These are phyloP conservation scores for Rhorus exstirpatorius DNA, from an alignment of 2,888 invertebrate species.

Conservation along the genomic window DNA sequence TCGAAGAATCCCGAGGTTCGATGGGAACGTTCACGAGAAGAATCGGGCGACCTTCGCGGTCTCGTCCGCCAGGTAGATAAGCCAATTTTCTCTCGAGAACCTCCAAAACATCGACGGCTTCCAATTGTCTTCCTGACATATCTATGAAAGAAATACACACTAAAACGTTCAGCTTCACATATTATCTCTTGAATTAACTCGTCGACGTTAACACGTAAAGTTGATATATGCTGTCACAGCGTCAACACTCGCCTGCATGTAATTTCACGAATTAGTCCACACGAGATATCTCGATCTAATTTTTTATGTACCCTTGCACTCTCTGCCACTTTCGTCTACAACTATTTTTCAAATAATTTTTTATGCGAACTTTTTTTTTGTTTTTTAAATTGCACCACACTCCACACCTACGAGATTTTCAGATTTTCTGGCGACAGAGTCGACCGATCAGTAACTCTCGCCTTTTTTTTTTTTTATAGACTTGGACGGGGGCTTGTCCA, in stretches of 20 bases:
- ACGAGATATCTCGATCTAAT: conserved; percentile 30
- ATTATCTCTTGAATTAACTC: background rate
- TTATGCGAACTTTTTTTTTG: background rate
- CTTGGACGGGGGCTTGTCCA: conserved; percentile 24
- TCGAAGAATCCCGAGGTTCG: conserved; percentile 87
- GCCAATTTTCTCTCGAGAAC: conserved; percentile 88
- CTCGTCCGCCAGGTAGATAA: conserved; percentile 90
- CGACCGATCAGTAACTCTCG: conserved; percentile 22
- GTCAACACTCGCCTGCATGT: conserved; percentile 46
- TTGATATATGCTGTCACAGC: background rate
- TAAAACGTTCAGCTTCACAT: too few species aligned
- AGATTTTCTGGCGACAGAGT: conserved; percentile 1
- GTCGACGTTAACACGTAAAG: background rate
- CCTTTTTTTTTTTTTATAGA: conserved; percentile 17
- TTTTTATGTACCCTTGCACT: conserved; percentile 12
- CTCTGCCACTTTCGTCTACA: background rate
- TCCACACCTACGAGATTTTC: conserved; percentile 10
- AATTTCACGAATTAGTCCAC: conserved; percentile 34
- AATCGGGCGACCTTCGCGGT: conserved; percentile 89
- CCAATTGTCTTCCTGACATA: conserved; percentile 81
- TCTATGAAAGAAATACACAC: conserved; percentile 16
- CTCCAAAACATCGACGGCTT: conserved; percentile 88
- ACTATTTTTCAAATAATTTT: background rate
- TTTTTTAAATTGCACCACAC: background rate
- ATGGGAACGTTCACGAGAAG: conserved; percentile 89